These are phyloP conservation scores for Drosophila bocki DNA, from an alignment of 1,140 invertebrate species.

Conservation along the genomic window DNA sequence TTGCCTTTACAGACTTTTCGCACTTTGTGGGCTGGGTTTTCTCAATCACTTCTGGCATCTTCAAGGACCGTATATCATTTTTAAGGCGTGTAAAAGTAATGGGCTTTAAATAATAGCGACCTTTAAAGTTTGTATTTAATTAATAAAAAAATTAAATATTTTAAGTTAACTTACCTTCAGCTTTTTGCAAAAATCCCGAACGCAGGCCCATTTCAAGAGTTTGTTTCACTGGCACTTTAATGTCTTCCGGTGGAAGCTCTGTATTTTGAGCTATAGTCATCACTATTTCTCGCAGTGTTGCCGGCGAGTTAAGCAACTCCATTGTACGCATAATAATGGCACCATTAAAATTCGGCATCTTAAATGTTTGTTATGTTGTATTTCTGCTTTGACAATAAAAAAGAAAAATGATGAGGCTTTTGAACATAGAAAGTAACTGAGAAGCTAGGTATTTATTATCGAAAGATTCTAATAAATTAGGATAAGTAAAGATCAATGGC, in stretches of 20 bases:
- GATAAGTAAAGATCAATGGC: background rate
- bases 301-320: conserved; percentile 51
- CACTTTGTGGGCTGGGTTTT: conserved; percentile 5
- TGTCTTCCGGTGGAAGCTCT: conserved; percentile 43
- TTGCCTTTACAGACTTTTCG: conserved; percentile 9
- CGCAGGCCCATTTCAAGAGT: conserved; percentile 57
- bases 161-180: conserved; percentile 35
- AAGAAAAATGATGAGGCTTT: background rate
- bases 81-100: conserved; percentile 48
- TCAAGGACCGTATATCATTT: conserved; percentile 22
- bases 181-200: conserved; percentile 60
- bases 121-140: background rate
- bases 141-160: background rate
- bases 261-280: conserved; percentile 56
- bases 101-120: conserved; percentile 53
- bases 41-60: background rate
- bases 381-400: background rate
- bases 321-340: conserved; percentile 67
- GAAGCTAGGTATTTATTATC: background rate
- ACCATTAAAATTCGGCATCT: conserved; percentile 69
- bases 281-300: conserved; percentile 62
- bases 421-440: conserved; percentile 1
- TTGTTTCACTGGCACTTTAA: conserved; percentile 58
- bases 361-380: background rate
- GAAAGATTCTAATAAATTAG: no score